phyloP scores from a whole-genome alignment of 2,797 vertebrate genomes.

The Peromyscus melanophrys region DNA sequence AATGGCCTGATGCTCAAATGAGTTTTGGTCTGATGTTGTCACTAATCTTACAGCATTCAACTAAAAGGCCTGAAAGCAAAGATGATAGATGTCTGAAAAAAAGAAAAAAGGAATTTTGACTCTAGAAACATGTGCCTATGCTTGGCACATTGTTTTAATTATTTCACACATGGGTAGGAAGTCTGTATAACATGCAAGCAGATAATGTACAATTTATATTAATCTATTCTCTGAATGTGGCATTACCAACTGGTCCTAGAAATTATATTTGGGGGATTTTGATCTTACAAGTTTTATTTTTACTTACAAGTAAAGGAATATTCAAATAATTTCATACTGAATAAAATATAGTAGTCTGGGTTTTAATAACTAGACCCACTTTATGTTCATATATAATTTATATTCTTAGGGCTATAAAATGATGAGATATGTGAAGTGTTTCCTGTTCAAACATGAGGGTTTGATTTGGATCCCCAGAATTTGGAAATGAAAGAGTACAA shows the following conservation, averaged over 20 bases:
- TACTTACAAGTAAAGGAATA: neutral
- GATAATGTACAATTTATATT: neutral
- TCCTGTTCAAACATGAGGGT: neutral
- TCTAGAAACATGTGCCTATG: too few species aligned
- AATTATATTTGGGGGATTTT: neutral
- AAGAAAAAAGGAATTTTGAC: too few species aligned
- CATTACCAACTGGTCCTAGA: neutral
- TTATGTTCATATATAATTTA: neutral
- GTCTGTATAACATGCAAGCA: neutral
- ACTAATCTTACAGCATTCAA: neutral
- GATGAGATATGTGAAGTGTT: neutral
- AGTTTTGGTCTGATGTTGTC: neutral
- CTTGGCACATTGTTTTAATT: neutral
- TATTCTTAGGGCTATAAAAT: too few species aligned
- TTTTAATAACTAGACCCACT: neutral
- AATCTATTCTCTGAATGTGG: neutral
- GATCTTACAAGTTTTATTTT: neutral
- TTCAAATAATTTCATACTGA: neutral
- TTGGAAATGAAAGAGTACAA: constrained; percentile 6
- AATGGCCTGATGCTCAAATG: neutral
- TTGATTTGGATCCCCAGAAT: neutral
- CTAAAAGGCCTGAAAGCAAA: neutral
- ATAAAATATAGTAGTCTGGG: neutral
- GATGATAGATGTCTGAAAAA: neutral
- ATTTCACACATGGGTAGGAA: neutral